Percentiles rank a stretch among this genome's conserved stretches.
Evolutionary conservation across 2,888 invertebrate genomes (phyloP).

Genomic region (Seira sanloemensis): DNA sequence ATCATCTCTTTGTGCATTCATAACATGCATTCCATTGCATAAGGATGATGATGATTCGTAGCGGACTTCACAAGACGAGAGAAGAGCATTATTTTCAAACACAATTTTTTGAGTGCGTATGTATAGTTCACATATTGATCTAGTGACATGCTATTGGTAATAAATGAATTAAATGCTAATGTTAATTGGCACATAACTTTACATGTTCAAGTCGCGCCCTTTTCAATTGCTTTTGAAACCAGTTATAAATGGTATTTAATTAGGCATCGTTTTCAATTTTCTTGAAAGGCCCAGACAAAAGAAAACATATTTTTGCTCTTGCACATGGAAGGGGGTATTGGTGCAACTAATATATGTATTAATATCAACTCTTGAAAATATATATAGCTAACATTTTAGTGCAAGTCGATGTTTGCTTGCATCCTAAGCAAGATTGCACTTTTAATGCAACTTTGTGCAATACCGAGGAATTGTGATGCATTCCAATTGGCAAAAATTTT

Average conservation of each 20-base stretch:
- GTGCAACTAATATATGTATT: background rate
- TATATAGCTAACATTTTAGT: too few relatives aligned
- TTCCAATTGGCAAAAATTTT: background rate
- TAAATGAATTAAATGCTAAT: conserved; percentile 32
- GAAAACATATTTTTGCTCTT: background rate
- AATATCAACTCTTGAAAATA: too few relatives aligned
- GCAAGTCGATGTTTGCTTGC: too few relatives aligned
- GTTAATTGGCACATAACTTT: conserved; percentile 25
- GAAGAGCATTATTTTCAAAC: background rate
- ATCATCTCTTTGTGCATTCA: conserved; percentile 23
- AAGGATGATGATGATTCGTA: background rate
- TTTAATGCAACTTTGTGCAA: background rate
- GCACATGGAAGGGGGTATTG: background rate
- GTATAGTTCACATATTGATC: background rate
- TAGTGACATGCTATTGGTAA: conserved; percentile 10
- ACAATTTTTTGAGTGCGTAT: background rate
- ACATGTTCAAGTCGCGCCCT: background rate
- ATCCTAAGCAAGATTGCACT: background rate
- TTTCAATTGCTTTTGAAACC: background rate
- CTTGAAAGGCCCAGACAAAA: background rate
- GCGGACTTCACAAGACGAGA: background rate
- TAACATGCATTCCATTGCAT: conserved; percentile 14
- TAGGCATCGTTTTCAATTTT: conserved; percentile 1
- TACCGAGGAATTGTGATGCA: background rate
- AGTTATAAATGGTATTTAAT: background rate